These are phyloP conservation scores for Axea sp. DNA, from an alignment of 2,888 invertebrate species.

Conservation along the genomic window DNA sequence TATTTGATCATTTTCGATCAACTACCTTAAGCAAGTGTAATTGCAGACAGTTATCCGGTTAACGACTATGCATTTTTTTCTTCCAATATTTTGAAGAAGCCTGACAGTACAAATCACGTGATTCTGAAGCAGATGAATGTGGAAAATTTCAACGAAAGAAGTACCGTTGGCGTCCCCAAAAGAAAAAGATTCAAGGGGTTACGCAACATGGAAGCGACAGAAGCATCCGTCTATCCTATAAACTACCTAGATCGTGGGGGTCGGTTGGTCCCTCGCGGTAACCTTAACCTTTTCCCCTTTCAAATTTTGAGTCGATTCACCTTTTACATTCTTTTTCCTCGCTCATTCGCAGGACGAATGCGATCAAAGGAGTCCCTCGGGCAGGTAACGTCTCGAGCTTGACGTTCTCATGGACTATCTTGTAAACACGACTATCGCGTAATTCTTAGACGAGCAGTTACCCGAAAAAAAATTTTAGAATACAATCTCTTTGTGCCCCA, in stretches of 20 bases:
- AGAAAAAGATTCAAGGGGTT: constrained; percentile 71
- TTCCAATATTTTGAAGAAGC: constrained; percentile 41
- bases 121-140: constrained; percentile 55
- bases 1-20: too few relatives aligned
- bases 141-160: constrained; percentile 51
- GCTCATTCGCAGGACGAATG: constrained; percentile 65
- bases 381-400: constrained; percentile 70
- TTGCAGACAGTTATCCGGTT: too few relatives aligned
- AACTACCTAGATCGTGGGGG: constrained; percentile 65
- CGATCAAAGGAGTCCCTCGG: constrained; percentile 64
- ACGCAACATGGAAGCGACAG: constrained; percentile 70
- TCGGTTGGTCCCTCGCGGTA: constrained; percentile 59
- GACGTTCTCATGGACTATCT: constrained; percentile 72
- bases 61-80: constrained; percentile 18
- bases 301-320: constrained; percentile 65
- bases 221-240: constrained; percentile 66
- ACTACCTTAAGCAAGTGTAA: too few relatives aligned
- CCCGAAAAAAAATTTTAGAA: constrained; percentile 24
- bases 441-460: constrained; percentile 54
- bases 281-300: constrained; percentile 72
- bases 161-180: constrained; percentile 33
- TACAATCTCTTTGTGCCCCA: constrained; percentile 39
- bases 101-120: constrained; percentile 47
- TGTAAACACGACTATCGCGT: constrained; percentile 48
- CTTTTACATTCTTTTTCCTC: constrained; percentile 66